Evolutionary conservation across 2,888 invertebrate species (phyloP), one percentile per base, ranked within the genome.

Genomic region (Pseudeuparius sepicola): DNA sequence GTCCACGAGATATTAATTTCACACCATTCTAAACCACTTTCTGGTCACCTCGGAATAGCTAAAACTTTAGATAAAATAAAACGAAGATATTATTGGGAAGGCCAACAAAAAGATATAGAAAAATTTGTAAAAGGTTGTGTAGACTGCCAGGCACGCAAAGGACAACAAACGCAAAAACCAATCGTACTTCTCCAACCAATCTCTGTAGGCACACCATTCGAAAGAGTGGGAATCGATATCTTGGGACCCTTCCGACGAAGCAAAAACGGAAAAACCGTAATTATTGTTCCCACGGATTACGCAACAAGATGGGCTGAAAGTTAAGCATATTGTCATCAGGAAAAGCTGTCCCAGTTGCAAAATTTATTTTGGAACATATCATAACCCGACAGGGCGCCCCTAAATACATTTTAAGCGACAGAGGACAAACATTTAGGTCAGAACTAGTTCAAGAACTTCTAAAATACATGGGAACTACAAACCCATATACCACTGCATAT

Each of bases 201-300:
- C 10, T 4, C 18, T 20, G 14, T 38, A 24, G 31, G 36, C 36
- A 9, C 40, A 37, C 10, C 45, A 49, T 10, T n/a, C n/a, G n/a
- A n/a, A n/a, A n/a, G n/a, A n/a, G n/a, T n/a, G n/a, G n/a, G n/a
- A n/a, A n/a, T n/a, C n/a, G 48, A 51, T 24, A 14, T 49, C 12
- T 34, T 52, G 28, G 49, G 49, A 4, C 47, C 48, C 1, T 46
- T 51, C 36, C 14, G 41, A 3, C 37, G 34, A 29, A 48, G 46
- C 16, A 31, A 20, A 7, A 28, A 24, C 5, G 47, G 45, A n/a
- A 48, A 49, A 31, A 49, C 38, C 1, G 35, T 43, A 4, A 48
- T 52, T 5, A 36, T 51, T 2, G 48, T 52, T 4, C 48, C 49
- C 0, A 50, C 48, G 2, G 49, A 49, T 29, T 52, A 48, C 20